A percentile compares a stretch with the other conserved stretches of the same genome.
Evolutionary conservation across 2,113 vertebrate genomes (phyloP).

Genomic region (Oriolus oriolus): DNA sequence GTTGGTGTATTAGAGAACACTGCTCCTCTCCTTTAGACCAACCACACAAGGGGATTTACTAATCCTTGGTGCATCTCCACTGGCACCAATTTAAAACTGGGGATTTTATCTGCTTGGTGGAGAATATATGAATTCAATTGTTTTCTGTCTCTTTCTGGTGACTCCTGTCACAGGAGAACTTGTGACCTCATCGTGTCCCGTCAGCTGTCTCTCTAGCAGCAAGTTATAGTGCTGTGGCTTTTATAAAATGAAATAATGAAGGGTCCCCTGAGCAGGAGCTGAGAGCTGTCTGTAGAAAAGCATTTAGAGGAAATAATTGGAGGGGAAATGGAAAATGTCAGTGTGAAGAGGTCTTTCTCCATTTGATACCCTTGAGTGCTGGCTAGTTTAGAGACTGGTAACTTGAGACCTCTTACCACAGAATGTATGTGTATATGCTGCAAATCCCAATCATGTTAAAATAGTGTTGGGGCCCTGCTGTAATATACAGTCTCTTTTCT

Average conservation of each 20-base stretch:
- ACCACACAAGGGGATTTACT: background rate
- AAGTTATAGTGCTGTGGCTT: background rate
- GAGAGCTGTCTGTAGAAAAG: background rate
- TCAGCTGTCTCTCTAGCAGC: background rate
- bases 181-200: background rate
- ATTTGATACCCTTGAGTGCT: constrained; percentile 9
- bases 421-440: background rate
- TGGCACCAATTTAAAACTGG: background rate
- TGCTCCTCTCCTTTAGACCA: background rate
- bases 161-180: background rate
- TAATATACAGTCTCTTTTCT: background rate
- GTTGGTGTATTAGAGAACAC: rapidly evolving
- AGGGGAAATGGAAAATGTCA: background rate
- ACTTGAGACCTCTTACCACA: background rate
- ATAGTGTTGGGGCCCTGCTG: background rate
- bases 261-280: background rate
- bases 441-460: background rate
- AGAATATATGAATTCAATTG: background rate
- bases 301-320: constrained; percentile 39
- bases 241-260: constrained; percentile 19
- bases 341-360: constrained; percentile 8
- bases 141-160: background rate
- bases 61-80: background rate
- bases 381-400: background rate
- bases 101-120: background rate